A percentile compares a stretch with the other conserved stretches of the same genome.
These are phyloP conservation scores for Gambusia holbrooki DNA, from an alignment of 2,113 vertebrate species.

Conservation along the genomic window DNA sequence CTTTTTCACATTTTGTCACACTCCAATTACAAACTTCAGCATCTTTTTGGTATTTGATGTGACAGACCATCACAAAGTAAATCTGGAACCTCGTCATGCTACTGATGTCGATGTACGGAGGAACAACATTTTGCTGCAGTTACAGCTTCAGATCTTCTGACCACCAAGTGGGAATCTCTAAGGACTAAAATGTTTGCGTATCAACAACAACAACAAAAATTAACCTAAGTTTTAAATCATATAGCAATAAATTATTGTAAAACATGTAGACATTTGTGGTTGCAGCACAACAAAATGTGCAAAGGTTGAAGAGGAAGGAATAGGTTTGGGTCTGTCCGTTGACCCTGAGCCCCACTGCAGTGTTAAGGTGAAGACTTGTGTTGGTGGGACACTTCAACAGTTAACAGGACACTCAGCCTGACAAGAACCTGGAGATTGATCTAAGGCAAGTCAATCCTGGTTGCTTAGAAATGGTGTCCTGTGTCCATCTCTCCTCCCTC, in stretches of 20 bases:
- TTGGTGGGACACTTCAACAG: slow-evolving; percentile 9
- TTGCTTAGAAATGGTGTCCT: slow-evolving; percentile 72
- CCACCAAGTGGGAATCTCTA: no score
- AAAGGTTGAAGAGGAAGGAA: background rate
- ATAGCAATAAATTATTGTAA: background rate
- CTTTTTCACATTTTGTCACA: background rate
- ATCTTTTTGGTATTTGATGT: no score
- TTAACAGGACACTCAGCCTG: slow-evolving; percentile 35
- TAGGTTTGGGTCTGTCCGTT: background rate
- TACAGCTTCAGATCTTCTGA: no score
- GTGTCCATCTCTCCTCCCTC: slow-evolving; percentile 52
- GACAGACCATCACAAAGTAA: no score
- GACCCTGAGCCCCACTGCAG: background rate
- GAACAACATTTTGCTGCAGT: no score
- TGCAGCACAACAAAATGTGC: background rate
- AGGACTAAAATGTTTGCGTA: no score
- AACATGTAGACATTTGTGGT: background rate
- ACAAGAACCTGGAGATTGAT: slow-evolving; percentile 63
- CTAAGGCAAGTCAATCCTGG: slow-evolving; percentile 55
- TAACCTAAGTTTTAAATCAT: no score
- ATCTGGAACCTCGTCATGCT: no score
- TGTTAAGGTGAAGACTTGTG: slow-evolving; percentile 18
- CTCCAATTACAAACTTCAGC: no score
- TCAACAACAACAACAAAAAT: no score
- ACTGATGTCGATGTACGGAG: no score